These are phyloP conservation scores for Eolophus roseicapilla DNA, from an alignment of 2,113 vertebrate genomes.

Conservation along the genomic window DNA sequence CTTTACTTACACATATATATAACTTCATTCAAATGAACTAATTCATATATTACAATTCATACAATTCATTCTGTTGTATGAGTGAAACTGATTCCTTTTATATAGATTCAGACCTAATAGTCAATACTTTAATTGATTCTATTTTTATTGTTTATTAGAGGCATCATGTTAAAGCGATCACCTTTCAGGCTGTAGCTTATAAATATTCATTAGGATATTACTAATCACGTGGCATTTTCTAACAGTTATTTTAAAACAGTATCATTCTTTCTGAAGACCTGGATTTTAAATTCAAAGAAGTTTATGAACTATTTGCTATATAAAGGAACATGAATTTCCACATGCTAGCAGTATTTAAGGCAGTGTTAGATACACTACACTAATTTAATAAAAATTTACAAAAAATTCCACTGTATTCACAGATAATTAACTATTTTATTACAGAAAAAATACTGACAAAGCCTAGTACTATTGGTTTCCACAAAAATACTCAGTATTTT, in stretches of 20 bases:
- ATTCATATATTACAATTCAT: not conserved
- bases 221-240: not conserved
- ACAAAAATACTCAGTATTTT: not conserved
- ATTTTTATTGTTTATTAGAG: not conserved
- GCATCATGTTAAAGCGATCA: not conserved
- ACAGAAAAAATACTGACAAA: not conserved
- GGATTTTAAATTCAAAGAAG: not conserved
- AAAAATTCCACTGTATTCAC: not conserved
- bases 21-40: not conserved
- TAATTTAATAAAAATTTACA: not conserved
- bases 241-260: not conserved
- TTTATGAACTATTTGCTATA: not conserved
- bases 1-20: not conserved
- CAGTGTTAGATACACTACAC: not conserved
- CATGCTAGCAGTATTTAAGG: not conserved
- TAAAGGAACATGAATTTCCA: not conserved
- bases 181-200: not conserved
- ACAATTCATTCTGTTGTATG: not conserved
- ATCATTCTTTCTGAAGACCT: not conserved
- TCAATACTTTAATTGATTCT: not conserved
- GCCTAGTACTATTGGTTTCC: not conserved
- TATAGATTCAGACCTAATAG: not conserved
- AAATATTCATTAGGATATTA: not conserved
- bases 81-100: not conserved
- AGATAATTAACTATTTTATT: not conserved